These are phyloP conservation scores for Lordiphosa mommai DNA, from an alignment of 1,140 invertebrate species.

Conservation along the genomic window DNA sequence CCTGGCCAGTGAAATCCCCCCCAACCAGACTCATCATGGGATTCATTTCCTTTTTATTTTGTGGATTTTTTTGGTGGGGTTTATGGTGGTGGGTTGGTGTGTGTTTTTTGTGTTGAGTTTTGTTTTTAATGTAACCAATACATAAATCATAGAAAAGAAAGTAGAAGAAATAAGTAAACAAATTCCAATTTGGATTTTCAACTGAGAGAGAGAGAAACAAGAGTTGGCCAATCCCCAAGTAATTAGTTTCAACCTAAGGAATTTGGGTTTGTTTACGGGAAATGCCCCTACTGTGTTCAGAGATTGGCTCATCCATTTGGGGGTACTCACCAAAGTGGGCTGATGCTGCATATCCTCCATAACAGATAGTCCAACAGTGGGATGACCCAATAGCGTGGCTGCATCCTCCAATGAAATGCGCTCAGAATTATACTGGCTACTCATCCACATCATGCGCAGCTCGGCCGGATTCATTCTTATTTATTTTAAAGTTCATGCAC, in stretches of 20 bases:
- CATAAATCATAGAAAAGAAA: conserved; percentile 78
- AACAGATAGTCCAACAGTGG: conserved; percentile 69
- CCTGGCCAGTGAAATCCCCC: conserved; percentile 75
- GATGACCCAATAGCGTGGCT: conserved; percentile 58
- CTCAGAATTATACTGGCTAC: conserved; percentile 81
- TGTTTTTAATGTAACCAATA: conserved; percentile 60
- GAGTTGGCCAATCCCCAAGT: conserved; percentile 38
- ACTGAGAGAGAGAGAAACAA: conserved; percentile 53
- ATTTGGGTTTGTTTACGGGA: conserved; percentile 52
- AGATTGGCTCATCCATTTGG: conserved; percentile 23
- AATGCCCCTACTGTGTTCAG: background rate
- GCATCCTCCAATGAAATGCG: conserved; percentile 73
- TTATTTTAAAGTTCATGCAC: too few relatives aligned
- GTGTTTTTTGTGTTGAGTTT: conserved; percentile 46
- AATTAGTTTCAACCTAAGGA: conserved; percentile 30
- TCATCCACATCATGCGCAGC: conserved; percentile 88
- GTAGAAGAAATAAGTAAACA: conserved; percentile 76
- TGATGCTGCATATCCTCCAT: conserved; percentile 77
- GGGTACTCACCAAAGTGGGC: conserved; percentile 65
- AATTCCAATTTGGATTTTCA: conserved; percentile 58
- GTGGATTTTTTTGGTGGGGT: conserved; percentile 9
- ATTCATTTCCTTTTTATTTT: conserved; percentile 71
- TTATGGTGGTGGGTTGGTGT: conserved; percentile 17
- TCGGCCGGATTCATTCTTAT: conserved; percentile 81
- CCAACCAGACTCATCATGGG: conserved; percentile 79